Conservation (phyloP, 2,888 invertebrate genomes). For the Drosophila kambysellisi region DNA sequence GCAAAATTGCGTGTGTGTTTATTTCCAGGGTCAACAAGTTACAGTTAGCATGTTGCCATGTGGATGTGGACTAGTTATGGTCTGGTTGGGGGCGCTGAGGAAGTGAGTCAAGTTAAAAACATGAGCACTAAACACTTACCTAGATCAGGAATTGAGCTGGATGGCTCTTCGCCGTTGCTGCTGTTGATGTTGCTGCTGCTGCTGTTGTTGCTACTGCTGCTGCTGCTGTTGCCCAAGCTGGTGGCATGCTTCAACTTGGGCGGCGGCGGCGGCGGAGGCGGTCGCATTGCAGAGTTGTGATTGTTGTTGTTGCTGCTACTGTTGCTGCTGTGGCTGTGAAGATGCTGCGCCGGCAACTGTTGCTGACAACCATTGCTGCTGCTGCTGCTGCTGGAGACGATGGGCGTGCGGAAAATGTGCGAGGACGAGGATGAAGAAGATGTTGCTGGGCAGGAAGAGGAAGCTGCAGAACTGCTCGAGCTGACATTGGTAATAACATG, state of each 20-base stretch:
- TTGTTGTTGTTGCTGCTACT: constrained; percentile 19
- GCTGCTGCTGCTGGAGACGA: constrained; percentile 83
- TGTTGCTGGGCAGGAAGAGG: constrained; percentile 53
- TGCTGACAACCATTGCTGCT: constrained; percentile 49
- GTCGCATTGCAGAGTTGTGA: constrained; percentile 81
- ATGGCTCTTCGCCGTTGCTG: constrained; percentile 89
- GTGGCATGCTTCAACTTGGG: constrained; percentile 83
- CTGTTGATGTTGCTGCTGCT: constrained; percentile 26
- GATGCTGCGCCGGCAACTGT: constrained; percentile 44
- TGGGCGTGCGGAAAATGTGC: constrained; percentile 84
- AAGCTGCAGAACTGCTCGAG: constrained; percentile 54
- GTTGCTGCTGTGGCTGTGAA: constrained; percentile 41
- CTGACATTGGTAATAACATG: constrained; percentile 65
- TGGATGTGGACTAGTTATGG: neutral
- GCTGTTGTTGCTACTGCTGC: constrained; percentile 6
- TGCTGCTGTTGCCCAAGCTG: constrained; percentile 51
- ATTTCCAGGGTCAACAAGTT: constrained; percentile 71
- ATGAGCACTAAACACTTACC: constrained; percentile 87
- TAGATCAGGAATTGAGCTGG: constrained; percentile 94
- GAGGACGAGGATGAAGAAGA: constrained; percentile 42
- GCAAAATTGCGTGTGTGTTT: constrained; percentile 10
- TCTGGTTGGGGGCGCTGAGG: constrained; percentile 2
- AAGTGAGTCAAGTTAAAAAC: constrained; percentile 1
- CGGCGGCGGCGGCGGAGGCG: constrained; percentile 85
- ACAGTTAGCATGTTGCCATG: constrained; percentile 28